Percentiles rank a stretch among this genome's conserved stretches.
Conservation (phyloP, 2,113 vertebrate genomes). For the Mobula birostris region DNA sequence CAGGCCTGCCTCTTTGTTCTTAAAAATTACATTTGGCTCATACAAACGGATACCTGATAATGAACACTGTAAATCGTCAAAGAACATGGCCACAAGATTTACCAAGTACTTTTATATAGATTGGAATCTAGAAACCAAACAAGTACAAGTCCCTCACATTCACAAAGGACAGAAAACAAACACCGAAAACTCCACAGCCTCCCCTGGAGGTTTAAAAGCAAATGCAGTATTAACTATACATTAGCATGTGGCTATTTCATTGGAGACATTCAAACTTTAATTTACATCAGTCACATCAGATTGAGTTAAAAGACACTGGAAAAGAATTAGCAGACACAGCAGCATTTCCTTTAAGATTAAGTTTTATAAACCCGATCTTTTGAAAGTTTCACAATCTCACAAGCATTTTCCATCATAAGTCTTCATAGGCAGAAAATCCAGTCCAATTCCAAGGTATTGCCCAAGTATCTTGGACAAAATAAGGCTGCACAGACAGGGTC, state of each 20-base stretch:
- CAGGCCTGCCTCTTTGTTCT: background rate
- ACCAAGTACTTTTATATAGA: background rate
- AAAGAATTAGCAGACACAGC: conserved; percentile 56
- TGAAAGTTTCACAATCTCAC: conserved; percentile 34
- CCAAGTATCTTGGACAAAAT: background rate
- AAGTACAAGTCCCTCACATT: background rate
- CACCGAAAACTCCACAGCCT: conserved; percentile 37
- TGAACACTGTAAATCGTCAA: background rate
- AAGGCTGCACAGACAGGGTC: background rate
- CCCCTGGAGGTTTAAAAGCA: conserved; percentile 61
- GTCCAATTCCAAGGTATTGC: background rate
- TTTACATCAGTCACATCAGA: conserved; percentile 62
- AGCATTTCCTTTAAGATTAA: conserved; percentile 40
- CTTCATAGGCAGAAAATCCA: background rate
- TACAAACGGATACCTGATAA: background rate
- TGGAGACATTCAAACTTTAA: conserved; percentile 63
- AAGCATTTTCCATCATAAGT: conserved; percentile 12
- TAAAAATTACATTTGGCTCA: background rate
- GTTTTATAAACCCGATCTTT: conserved; percentile 48
- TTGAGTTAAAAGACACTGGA: conserved; percentile 53
- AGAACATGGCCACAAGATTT: background rate
- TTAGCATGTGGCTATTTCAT: conserved; percentile 76
- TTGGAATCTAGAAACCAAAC: background rate
- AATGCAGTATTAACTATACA: conserved; percentile 79
- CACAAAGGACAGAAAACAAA: background rate